These are phyloP conservation scores for Pissodes strobi DNA, from an alignment of 1,140 invertebrate genomes.

Conservation along the genomic window DNA sequence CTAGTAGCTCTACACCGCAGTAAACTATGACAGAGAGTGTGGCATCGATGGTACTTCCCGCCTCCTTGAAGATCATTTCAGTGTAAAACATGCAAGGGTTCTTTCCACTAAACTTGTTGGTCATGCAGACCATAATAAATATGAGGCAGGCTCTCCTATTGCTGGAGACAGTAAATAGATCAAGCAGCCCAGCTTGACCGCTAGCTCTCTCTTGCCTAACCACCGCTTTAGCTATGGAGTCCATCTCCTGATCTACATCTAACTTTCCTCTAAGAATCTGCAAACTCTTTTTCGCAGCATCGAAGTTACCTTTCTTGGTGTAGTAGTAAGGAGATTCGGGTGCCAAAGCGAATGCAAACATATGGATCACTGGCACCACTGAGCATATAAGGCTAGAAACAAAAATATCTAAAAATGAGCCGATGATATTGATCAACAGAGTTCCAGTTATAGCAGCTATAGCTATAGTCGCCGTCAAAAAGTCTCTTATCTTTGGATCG, in stretches of 20 bases:
- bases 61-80: constrained; percentile 60
- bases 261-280: constrained; percentile 76
- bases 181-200: constrained; percentile 52
- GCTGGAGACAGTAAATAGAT: constrained; percentile 57
- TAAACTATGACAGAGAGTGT: constrained; percentile 59
- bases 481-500: constrained; percentile 62
- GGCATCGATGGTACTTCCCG: constrained; percentile 55
- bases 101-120: constrained; percentile 69
- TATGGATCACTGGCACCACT: constrained; percentile 59
- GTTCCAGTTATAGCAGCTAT: constrained; percentile 62
- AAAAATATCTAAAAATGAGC: constrained; percentile 61
- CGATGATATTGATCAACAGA: constrained; percentile 69
- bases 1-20: constrained; percentile 66
- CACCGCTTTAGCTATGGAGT: constrained; percentile 65
- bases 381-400: constrained; percentile 60
- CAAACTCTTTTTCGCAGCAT: constrained; percentile 73
- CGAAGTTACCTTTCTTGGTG: constrained; percentile 71
- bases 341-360: constrained; percentile 64
- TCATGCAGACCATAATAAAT: constrained; percentile 61
- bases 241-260: constrained; percentile 79
- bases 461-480: constrained; percentile 45
- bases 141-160: constrained; percentile 59
- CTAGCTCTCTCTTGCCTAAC: constrained; percentile 51
- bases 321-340: constrained; percentile 91
- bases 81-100: constrained; percentile 70